phyloP scores from a whole-genome alignment of 2,888 invertebrate genomes.

The Caenorhabditis becei region DNA sequence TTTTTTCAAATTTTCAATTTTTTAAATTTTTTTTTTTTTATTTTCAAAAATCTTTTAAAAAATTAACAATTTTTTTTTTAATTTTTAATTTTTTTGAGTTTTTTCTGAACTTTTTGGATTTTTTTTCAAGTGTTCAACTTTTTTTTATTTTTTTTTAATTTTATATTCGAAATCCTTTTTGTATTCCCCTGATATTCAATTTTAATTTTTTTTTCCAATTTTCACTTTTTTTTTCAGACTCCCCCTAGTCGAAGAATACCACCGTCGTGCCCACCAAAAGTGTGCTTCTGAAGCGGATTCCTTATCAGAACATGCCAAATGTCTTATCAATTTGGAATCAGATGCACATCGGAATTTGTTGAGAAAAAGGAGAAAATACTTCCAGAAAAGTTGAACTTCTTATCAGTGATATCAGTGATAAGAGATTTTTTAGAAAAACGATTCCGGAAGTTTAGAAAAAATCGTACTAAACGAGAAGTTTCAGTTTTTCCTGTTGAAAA shows the following conservation, averaged over 20 bases:
- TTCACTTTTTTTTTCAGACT: slow-evolving; percentile 26
- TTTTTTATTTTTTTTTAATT: neutral
- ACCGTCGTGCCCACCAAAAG: slow-evolving; percentile 40
- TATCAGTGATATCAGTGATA: neutral
- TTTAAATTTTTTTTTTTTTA: too few species aligned
- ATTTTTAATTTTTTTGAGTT: too few species aligned
- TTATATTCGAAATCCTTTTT: too few species aligned
- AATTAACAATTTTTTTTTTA: too few species aligned
- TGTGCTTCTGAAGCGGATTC: slow-evolving; percentile 64
- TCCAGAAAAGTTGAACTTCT: slow-evolving; percentile 32
- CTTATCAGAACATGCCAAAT: slow-evolving; percentile 66
- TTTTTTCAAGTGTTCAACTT: too few species aligned
- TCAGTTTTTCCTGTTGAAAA: slow-evolving; percentile 5
- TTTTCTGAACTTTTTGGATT: too few species aligned
- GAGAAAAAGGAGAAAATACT: slow-evolving; percentile 37
- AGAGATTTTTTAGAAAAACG: neutral
- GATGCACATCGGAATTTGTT: slow-evolving; percentile 36
- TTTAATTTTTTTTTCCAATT: too few species aligned
- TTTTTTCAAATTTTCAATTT: too few species aligned
- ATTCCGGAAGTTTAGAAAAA: neutral
- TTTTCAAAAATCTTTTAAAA: too few species aligned
- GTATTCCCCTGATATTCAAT: too few species aligned
- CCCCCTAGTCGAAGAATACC: slow-evolving; percentile 44
- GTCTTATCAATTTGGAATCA: slow-evolving; percentile 61
- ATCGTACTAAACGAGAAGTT: slow-evolving; percentile 3